phyloP scores from a whole-genome alignment of 2,797 vertebrate species.

The Lacerta agilis region DNA sequence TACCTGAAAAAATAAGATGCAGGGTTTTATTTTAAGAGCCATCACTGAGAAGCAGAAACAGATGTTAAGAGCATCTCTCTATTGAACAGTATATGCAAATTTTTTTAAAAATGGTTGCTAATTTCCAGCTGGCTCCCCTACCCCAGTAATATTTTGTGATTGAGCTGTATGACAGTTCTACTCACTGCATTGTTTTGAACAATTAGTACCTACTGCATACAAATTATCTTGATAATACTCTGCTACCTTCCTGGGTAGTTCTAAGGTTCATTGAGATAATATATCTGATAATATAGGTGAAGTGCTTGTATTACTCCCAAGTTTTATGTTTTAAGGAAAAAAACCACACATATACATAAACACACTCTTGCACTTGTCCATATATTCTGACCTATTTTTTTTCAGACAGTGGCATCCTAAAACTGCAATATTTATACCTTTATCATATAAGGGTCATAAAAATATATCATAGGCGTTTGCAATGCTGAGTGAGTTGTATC shows the following conservation, averaged over 20 bases:
- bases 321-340: no score
- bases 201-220: no score
- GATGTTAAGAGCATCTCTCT: not conserved
- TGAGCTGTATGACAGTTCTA: not conserved
- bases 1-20: constrained; percentile 82
- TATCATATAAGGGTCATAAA: no score
- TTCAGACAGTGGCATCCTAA: no score
- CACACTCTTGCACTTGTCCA: no score
- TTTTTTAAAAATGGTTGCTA: not conserved
- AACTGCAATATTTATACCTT: no score
- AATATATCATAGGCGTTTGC: not conserved
- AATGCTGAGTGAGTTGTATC: no score
- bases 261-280: not conserved
- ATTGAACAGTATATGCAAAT: not conserved
- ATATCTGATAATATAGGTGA: not conserved
- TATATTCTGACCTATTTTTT: no score
- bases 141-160: not conserved
- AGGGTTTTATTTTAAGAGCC: constrained; percentile 30
- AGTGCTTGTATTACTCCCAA: not conserved
- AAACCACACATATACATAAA: no score
- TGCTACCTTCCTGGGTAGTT: not conserved
- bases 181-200: not conserved
- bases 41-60: not conserved
- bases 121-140: not conserved
- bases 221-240: not conserved